These are phyloP conservation scores for Drosophila macrothrix DNA, from an alignment of 2,888 invertebrate species.

Conservation along the genomic window DNA sequence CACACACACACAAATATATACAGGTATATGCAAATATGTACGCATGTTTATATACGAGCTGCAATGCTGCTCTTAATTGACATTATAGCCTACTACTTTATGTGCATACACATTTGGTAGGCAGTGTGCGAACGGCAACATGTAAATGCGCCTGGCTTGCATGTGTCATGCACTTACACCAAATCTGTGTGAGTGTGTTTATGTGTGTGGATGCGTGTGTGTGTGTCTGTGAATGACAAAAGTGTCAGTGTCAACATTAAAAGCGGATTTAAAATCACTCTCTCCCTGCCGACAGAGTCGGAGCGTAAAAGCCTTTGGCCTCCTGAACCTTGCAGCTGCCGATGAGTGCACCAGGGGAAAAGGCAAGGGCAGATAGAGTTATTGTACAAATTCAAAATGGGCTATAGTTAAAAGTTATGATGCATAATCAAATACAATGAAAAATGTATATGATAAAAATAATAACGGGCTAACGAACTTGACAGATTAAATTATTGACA, in stretches of 20 bases:
- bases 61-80: conserved; percentile 73
- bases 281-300: conserved; percentile 63
- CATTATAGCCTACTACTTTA: conserved; percentile 82
- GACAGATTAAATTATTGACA: neutral
- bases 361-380: conserved; percentile 21
- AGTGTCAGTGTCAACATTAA: conserved; percentile 84
- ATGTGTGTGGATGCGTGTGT: conserved; percentile 7
- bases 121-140: conserved; percentile 57
- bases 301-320: conserved; percentile 70
- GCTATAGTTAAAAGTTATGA: conserved; percentile 34
- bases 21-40: conserved; percentile 5
- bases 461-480: neutral
- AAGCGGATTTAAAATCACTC: conserved; percentile 84
- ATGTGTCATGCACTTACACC: conserved; percentile 58
- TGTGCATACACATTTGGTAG: conserved; percentile 72
- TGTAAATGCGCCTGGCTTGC: conserved; percentile 77
- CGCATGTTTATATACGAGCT: conserved; percentile 18
- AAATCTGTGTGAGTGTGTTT: conserved; percentile 7
- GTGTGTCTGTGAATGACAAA: conserved; percentile 69
- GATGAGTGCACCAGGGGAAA: neutral
- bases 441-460: neutral
- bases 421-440: conserved; percentile 13
- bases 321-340: conserved; percentile 34
- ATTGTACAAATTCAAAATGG: conserved; percentile 43
- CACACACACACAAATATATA: conserved; percentile 14